Base-by-base conservation (phyloP, 2,888 invertebrate species). In the Oithona nana region DNA sequence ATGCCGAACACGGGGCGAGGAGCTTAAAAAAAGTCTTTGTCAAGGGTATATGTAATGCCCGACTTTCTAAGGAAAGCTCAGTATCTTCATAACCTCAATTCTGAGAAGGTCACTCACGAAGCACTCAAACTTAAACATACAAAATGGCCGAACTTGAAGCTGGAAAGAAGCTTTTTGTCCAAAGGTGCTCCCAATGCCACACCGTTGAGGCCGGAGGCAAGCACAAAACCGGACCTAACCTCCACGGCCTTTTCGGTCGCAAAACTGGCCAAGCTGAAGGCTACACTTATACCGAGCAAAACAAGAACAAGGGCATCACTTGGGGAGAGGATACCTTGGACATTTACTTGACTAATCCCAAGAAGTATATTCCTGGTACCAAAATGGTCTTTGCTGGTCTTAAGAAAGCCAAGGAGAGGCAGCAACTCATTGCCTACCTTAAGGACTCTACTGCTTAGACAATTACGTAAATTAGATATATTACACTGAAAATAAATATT, bases 301-400 rank as follows among this genome's bases (percentile, higher is more conserved):
- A 98, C 78, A 89, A 89, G 77, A 79, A 82, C 67, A 98, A 98
- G 81, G 97, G n/a, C n/a, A 93, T 99, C 71, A 86, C 86, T 68
- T 98, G 98, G 98, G 81, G 77, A 70, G 71, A 70, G 61, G 93
- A 94, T 66, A 97, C 95, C 0, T 79, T 99, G 16, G 94, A 90
- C 71, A 85, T 84, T 70, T 98, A 99, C 76, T 79, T 98, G 70
- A 90, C 92, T 74, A 95, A 99, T 74, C 98, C 98, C 66, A 98
- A 97, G 80, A 97, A 97, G 76, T 99, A 90, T 78, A 98, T 97
- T 79, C 95, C 95, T 64, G 97, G 97, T 68, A 98, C 97, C 66
- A 98, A 98, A 75, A 98, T 98, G 97, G 86, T 98, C 73, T 98
- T 98, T 71, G 95, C 95, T 67, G 95, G 95, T 66, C 76, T 97